Evolutionary conservation across 2,797 vertebrate genomes (phyloP).

Genomic region (Leuciscus waleckii): DNA sequence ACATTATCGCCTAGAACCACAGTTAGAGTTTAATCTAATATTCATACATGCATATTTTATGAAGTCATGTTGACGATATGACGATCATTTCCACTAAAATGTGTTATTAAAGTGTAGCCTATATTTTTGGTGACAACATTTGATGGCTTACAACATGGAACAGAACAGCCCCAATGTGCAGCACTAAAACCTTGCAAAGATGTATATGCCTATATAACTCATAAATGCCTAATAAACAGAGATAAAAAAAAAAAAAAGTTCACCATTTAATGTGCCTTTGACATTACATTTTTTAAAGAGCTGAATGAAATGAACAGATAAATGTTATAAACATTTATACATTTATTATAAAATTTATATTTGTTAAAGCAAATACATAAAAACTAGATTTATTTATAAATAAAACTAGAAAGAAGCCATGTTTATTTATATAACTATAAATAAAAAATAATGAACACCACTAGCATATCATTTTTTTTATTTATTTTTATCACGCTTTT

Average conservation of each 20-base stretch:
- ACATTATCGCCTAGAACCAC: not conserved
- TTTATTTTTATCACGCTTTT: not conserved
- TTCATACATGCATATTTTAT: conserved; percentile 13
- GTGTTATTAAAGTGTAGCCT: conserved; percentile 7
- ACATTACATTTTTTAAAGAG: not conserved
- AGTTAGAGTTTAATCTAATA: not conserved
- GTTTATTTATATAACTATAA: not conserved
- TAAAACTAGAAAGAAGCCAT: not conserved
- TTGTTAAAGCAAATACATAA: not conserved
- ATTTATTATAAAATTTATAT: no score
- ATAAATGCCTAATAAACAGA: not conserved
- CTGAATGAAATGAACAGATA: not conserved
- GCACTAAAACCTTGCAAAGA: not conserved
- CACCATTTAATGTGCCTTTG: not conserved
- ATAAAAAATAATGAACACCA: not conserved
- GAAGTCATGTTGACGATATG: not conserved
- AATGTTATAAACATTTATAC: not conserved
- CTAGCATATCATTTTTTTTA: not conserved
- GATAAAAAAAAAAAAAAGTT: not conserved
- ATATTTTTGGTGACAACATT: not conserved
- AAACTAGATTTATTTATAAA: not conserved
- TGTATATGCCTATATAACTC: conserved; percentile 13
- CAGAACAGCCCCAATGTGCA: not conserved
- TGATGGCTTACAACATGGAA: not conserved
- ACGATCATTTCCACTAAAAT: not conserved